These are phyloP conservation scores for Lota lota DNA, from an alignment of 2,113 vertebrate genomes.

Conservation along the genomic window DNA sequence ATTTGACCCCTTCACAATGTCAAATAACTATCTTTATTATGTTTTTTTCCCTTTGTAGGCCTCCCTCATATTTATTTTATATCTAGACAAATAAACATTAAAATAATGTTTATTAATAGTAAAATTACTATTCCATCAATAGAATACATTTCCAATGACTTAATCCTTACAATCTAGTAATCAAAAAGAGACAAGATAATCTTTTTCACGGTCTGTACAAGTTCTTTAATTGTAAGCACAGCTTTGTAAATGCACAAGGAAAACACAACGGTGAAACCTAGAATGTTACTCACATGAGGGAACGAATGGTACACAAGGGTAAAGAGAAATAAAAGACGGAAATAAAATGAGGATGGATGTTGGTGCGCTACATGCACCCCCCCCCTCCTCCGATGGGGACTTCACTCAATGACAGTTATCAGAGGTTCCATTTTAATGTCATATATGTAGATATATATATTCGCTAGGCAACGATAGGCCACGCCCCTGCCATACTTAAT, in stretches of 20 bases:
- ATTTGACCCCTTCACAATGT: too few relatives aligned
- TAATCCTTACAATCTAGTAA: too few relatives aligned
- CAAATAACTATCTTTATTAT: too few relatives aligned
- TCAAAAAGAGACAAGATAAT: not conserved
- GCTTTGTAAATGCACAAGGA: constrained; percentile 92
- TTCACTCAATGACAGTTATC: constrained; percentile 51
- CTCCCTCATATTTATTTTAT: too few relatives aligned
- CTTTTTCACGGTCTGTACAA: constrained; percentile 84
- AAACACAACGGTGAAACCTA: constrained; percentile 84
- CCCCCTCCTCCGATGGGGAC: constrained; percentile 14
- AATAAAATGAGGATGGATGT: constrained; percentile 43
- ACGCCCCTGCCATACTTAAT: constrained; percentile 52
- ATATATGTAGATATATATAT: constrained; percentile 60
- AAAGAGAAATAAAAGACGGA: constrained; percentile 54
- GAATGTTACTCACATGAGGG: constrained; percentile 75
- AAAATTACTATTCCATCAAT: too few relatives aligned
- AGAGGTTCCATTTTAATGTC: constrained; percentile 58
- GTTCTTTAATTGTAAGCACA: constrained; percentile 91
- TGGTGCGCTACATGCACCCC: too few relatives aligned
- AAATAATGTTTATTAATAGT: too few relatives aligned
- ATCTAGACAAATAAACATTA: too few relatives aligned
- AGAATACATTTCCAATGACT: too few relatives aligned
- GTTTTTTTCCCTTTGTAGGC: too few relatives aligned
- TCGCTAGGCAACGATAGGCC: constrained; percentile 55
- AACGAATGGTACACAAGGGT: constrained; percentile 60